Percentiles rank a stretch among this genome's conserved stretches.
Evolutionary conservation across 2,888 invertebrate genomes (phyloP).

Genomic region (Stenichneumon culpator): DNA sequence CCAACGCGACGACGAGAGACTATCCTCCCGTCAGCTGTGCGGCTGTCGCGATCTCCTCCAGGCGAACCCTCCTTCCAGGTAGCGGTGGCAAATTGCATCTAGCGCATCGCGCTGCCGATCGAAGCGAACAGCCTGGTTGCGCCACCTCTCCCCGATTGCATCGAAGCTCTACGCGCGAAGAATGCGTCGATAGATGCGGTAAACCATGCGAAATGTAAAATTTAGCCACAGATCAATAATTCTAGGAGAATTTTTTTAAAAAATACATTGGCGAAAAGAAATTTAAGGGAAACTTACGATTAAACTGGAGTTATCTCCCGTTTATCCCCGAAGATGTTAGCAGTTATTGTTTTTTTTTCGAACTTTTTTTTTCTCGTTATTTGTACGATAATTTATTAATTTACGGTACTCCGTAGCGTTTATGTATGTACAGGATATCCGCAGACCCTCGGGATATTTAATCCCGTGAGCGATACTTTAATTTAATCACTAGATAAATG

Average conservation of each 20-base stretch:
- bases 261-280: neutral
- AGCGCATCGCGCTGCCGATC: neutral
- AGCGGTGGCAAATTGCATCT: neutral
- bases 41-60: conserved; percentile 44
- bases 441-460: neutral
- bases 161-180: neutral
- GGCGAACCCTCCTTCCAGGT: conserved; percentile 23
- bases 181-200: neutral
- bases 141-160: conserved; percentile 1
- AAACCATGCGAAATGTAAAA: neutral
- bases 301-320: neutral
- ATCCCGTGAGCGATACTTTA: conserved; percentile 1
- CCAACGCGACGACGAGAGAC: conserved; percentile 35
- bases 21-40: conserved; percentile 79
- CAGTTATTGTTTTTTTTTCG: neutral
- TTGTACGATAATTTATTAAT: conserved; percentile 45
- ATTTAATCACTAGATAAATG: conserved; percentile 33
- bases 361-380: neutral
- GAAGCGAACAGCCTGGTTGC: neutral
- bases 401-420: conserved; percentile 7
- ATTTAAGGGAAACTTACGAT: neutral
- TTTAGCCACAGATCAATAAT: neutral
- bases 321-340: neutral
- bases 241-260: neutral
- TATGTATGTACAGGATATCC: conserved; percentile 50